phyloP scores from a whole-genome alignment of 2,888 invertebrate species.

The Caenorhabditis sp. region DNA sequence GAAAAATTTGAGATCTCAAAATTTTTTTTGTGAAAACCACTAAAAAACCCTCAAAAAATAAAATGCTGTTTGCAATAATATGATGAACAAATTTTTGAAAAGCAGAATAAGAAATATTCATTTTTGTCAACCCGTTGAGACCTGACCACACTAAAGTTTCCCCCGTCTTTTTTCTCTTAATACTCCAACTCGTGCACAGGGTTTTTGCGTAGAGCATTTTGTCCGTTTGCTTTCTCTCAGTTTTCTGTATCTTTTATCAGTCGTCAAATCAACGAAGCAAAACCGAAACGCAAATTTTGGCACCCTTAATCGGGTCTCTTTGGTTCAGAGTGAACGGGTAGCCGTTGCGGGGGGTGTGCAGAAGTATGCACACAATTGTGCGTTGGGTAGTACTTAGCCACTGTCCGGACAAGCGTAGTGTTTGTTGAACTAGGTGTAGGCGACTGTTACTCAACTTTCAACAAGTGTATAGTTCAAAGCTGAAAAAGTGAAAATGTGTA shows the following conservation, averaged over 20 bases:
- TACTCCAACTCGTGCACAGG: conserved; percentile 16
- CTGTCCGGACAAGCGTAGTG: conserved; percentile 31
- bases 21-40: too few relatives aligned
- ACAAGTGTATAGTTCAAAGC: not conserved
- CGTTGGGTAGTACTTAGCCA: conserved; percentile 30
- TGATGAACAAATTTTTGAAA: too few relatives aligned
- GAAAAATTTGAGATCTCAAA: too few relatives aligned
- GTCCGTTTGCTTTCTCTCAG: not conserved
- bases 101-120: too few relatives aligned
- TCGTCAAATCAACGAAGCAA: conserved; percentile 14
- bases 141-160: too few relatives aligned
- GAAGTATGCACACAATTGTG: conserved; percentile 38
- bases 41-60: too few relatives aligned
- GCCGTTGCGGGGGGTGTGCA: conserved; percentile 36
- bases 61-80: too few relatives aligned
- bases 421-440: conserved; percentile 42
- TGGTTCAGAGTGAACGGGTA: conserved; percentile 29
- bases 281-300: conserved; percentile 58
- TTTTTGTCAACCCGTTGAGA: too few relatives aligned
- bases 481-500: not conserved
- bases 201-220: too few relatives aligned
- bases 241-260: not conserved
- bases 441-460: conserved; percentile 5
- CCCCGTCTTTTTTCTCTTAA: not conserved
- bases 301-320: not conserved